A percentile compares a stretch with the other conserved stretches of the same genome.
phyloP scores from a whole-genome alignment of 2,888 invertebrate species.

The Drosophila lutescens region DNA sequence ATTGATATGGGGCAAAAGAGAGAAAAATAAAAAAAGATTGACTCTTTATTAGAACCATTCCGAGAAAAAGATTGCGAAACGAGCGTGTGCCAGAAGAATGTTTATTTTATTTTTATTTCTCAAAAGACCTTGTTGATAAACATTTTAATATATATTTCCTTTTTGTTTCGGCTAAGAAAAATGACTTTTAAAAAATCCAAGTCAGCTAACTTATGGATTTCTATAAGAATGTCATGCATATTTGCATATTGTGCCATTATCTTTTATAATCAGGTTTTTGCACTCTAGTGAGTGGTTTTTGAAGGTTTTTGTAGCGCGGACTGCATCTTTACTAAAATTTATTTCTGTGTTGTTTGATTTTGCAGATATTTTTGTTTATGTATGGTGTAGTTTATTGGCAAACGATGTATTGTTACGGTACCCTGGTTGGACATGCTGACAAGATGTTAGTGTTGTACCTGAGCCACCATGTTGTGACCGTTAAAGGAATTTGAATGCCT shows the following conservation, averaged over 20 bases:
- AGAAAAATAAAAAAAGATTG: background rate
- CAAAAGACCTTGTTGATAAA: background rate
- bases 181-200: background rate
- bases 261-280: conserved; percentile 1
- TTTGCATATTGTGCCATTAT: conserved; percentile 3
- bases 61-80: background rate
- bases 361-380: conserved; percentile 1
- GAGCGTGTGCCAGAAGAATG: background rate
- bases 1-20: no score
- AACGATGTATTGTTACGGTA: background rate
- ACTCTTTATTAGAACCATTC: background rate
- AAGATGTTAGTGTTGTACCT: conserved; percentile 1
- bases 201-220: background rate
- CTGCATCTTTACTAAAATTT: background rate
- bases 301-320: background rate
- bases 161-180: background rate
- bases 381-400: background rate
- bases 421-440: background rate
- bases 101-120: background rate
- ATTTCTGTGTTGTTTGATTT: background rate
- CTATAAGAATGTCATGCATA: background rate
- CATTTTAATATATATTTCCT: background rate
- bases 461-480: background rate
- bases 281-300: background rate
- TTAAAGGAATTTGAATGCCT: conserved; percentile 1